Evolutionary conservation across 2,888 invertebrate species (phyloP), one percentile per base, ranked within the genome.

Genomic region (Blastobasis lacticolella): DNA sequence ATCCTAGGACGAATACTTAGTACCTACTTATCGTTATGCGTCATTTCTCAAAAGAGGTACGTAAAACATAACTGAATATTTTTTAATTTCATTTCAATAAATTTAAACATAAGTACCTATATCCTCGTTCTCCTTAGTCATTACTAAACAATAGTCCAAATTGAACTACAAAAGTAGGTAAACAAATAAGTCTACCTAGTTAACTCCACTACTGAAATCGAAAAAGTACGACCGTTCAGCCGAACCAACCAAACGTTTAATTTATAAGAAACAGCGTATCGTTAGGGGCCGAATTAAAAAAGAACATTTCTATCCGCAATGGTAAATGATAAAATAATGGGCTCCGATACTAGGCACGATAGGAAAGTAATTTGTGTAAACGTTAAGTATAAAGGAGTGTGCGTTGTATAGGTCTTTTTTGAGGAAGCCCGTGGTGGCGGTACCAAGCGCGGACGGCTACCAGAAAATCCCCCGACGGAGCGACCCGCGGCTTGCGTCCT

Each of bases 301-400:
- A 75, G 69, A 68, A 23, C 23, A 23, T 23, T 23, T 23, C 23
- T 72, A 80, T 84, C 83, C 70, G 79, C 81, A 75, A 77, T 70
- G 68, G 68, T 77, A 84, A 87, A 88, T 86, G 87, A 80, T 81
- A 82, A 83, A 81, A 87, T 88, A 88, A 88, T 88, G 75, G 81
- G 76, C 77, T 69, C 69, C 74, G 84, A 84, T 85, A 75, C 78
- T 73, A 69, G 75, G 75, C 84, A 86, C 84, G 87, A 86, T 85
- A 86, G 86, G 73, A 86, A 84, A 79, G 81, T 85, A 85, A 86
- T 87, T 85, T 84, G 78, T 83, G 69, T 82, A 79, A 84, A 86
- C 81, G 78, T 82, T 80, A 75, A 77, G 78, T 78, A 75, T 75
- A 71, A 63, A 64, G 60, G 58, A 58, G 57, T 58, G 63, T 23